Evolutionary conservation across 1,140 invertebrate genomes (phyloP), one percentile per base, ranked within the genome.

Genomic region (Temnothorax longispinosus): DNA sequence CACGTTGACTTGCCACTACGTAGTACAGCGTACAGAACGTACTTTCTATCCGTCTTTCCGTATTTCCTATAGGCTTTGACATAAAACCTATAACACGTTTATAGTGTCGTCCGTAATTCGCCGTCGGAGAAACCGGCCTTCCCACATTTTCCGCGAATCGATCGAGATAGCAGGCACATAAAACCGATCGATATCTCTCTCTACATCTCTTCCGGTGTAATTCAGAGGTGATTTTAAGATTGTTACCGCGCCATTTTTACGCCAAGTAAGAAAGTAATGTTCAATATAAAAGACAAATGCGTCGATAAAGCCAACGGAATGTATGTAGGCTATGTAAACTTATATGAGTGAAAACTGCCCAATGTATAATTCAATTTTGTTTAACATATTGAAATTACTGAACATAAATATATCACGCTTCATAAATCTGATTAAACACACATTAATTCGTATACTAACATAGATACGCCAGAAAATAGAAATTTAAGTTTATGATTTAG

Each of bases 11-110:
- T 6, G 21, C 13, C 41, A 47, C 4, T 11, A 21, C 35, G 35
- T 18, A 44, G 4, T 15, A 15, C 4, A n/a, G 0, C 21, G 1
- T 6, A 21, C n/a, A 67, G 35, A 41, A 58, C n/a, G 18, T 21
- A 74, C 60, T 85, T 89, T 90, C 75, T 85, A 90, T 64, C 56
- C 38, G 64, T 65, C 47, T 80, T 76, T 75, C 41, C 18, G 27
- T 88, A 81, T 87, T 69, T 90, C 52, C 72, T 65, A 38, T 52
- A 44, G 11, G 5, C 13, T 50, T 56, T 15, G 44, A 62, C 13
- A 60, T 56, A 71, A 89, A 80, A 50, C 27, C 60, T 54, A 62
- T 85, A 89, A 87, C 54, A 60, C 74, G 74, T 80, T 87, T 80
- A 75, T 62, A 71, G 58, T 65, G 27, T 64, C n/a, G 60, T 75